A percentile compares a stretch with the other conserved stretches of the same genome.
Evolutionary conservation across 1,140 invertebrate species (phyloP).

Genomic region (Popillia japonica): DNA sequence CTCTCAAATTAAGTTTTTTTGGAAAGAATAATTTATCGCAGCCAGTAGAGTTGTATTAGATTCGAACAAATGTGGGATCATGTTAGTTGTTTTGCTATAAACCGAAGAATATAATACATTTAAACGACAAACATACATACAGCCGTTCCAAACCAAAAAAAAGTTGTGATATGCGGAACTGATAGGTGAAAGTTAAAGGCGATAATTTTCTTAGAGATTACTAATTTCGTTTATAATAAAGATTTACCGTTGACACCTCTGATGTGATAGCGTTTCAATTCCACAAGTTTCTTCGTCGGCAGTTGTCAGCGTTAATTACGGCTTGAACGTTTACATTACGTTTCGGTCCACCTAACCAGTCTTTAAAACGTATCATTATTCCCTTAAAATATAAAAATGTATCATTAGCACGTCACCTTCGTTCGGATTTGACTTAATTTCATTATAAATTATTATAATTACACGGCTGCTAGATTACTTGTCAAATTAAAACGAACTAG

Average conservation of each 20-base stretch:
- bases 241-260: conserved; percentile 32
- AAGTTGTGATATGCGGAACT: background rate
- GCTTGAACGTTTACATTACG: conserved; percentile 17
- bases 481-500: conserved; percentile 30
- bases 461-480: conserved; percentile 27
- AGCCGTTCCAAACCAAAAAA: no score
- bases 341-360: conserved; percentile 8
- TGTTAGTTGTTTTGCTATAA: no score
- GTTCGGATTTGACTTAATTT: conserved; percentile 28
- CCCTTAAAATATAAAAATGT: conserved; percentile 34
- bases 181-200: background rate
- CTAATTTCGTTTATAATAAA: conserved; percentile 15
- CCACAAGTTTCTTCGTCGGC: conserved; percentile 14
- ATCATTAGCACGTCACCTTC: conserved; percentile 30
- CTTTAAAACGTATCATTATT: conserved; percentile 19
- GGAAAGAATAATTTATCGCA: no score
- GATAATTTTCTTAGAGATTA: background rate
- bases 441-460: conserved; percentile 34
- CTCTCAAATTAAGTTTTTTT: no score
- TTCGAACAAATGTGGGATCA: no score
- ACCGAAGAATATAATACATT: no score
- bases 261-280: conserved; percentile 28
- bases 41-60: no score
- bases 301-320: conserved; percentile 28
- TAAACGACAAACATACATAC: no score